These are phyloP conservation scores for Pangasius djambal DNA, from an alignment of 2,797 vertebrate genomes.

Conservation along the genomic window DNA sequence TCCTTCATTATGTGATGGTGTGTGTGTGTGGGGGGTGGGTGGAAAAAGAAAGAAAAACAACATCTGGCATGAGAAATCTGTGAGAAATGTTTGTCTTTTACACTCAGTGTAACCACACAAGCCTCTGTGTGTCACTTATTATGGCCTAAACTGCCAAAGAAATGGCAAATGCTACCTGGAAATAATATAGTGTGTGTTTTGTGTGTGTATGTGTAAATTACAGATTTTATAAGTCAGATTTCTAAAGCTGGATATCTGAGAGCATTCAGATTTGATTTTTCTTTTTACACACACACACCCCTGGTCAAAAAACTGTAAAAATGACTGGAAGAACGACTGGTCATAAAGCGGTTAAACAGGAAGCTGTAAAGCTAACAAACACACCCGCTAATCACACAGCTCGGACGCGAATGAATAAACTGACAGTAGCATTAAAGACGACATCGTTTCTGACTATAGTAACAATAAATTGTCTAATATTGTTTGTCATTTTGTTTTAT, in stretches of 20 bases:
- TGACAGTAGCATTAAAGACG: background rate
- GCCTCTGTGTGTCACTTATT: background rate
- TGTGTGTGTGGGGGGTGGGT: background rate
- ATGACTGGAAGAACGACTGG: background rate
- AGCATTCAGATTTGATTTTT: background rate
- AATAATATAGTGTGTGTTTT: background rate
- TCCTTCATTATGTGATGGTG: background rate
- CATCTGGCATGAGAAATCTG: background rate
- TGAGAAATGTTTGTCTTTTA: constrained; percentile 18
- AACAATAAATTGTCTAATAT: background rate
- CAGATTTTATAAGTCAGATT: background rate
- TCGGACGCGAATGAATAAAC: background rate
- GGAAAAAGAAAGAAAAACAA: background rate
- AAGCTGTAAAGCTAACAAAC: constrained; percentile 26
- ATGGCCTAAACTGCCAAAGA: too few species aligned
- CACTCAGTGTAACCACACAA: background rate
- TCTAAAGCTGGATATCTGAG: background rate
- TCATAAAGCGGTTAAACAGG: constrained; percentile 20
- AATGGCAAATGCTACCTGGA: background rate
- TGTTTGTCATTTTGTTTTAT: too few species aligned
- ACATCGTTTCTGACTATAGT: background rate
- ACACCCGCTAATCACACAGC: constrained; percentile 17
- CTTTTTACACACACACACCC: background rate
- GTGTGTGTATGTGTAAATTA: background rate
- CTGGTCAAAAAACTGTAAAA: background rate